Percentiles rank a stretch among this genome's conserved stretches.
phyloP scores from a whole-genome alignment of 2,888 invertebrate genomes.

The Sepioteuthis lessoniana region DNA sequence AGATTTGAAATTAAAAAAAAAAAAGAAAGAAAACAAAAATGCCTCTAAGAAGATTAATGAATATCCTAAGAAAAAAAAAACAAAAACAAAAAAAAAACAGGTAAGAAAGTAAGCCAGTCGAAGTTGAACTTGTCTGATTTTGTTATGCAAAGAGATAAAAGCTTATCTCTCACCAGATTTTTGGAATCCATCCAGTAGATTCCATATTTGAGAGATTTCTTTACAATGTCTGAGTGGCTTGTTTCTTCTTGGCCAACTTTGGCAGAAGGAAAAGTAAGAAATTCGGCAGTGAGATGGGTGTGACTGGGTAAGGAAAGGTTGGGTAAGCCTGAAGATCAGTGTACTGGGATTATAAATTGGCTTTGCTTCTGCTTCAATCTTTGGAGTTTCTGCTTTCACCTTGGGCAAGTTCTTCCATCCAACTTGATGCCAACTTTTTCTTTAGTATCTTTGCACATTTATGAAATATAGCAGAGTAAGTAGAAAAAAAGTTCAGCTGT shows the following conservation, averaged over 20 bases:
- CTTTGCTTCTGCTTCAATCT: background rate
- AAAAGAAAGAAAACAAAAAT: no score
- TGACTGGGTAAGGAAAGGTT: background rate
- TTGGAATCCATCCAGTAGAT: background rate
- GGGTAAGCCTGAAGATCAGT: background rate
- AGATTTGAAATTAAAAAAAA: background rate
- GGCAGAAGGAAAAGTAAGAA: background rate
- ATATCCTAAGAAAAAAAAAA: background rate
- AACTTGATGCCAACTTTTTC: background rate
- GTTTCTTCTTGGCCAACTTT: background rate
- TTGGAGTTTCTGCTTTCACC: background rate
- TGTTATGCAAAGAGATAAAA: conserved; percentile 10
- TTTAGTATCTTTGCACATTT: background rate
- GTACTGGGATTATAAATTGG: background rate
- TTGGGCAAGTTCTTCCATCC: background rate
- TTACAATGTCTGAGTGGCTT: background rate
- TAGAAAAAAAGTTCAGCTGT: background rate
- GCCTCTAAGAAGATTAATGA: background rate
- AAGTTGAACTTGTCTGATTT: background rate
- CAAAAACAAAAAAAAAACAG: background rate
- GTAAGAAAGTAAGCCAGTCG: background rate
- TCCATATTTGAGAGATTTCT: conserved; percentile 17
- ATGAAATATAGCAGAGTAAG: background rate
- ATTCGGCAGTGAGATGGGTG: background rate
- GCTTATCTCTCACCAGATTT: background rate